Conservation (phyloP, 2,113 vertebrate species). For the Eptatretus burgeri region DNA sequence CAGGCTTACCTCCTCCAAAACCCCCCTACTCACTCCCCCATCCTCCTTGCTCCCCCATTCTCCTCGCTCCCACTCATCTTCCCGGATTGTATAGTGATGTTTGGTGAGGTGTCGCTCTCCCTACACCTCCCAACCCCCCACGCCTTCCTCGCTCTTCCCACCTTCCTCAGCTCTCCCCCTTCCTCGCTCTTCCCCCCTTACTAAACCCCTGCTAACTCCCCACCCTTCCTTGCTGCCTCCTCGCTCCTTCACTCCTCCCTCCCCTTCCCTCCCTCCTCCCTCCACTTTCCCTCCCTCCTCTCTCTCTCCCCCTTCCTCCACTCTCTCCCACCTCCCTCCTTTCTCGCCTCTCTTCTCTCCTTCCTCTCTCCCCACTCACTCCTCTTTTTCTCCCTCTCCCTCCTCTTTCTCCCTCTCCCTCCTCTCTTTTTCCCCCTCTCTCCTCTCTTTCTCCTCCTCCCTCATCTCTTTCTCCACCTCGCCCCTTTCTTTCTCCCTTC, state of each 20-base stretch:
- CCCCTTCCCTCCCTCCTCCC: background rate
- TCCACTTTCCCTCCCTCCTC: background rate
- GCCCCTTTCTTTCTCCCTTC: background rate
- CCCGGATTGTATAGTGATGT: too few species aligned
- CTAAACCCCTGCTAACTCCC: too few species aligned
- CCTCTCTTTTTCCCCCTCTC: background rate
- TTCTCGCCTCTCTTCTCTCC: background rate
- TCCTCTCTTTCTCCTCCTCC: background rate
- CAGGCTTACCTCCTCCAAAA: too few species aligned
- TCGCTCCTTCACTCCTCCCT: background rate
- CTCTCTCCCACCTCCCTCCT: background rate
- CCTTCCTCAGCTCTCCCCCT: too few species aligned
- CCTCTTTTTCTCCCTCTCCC: background rate
- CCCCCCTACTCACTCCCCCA: too few species aligned
- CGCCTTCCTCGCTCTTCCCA: too few species aligned
- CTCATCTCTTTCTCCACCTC: background rate
- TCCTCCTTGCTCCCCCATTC: too few species aligned
- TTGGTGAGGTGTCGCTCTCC: too few species aligned
- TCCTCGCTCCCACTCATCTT: too few species aligned
- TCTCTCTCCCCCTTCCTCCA: background rate
- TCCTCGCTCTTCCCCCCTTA: too few species aligned
- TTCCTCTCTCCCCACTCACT: background rate
- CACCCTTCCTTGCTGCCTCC: background rate
- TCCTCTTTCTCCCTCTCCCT: background rate
- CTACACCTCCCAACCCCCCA: too few species aligned